Conservation (phyloP, 2,888 invertebrate genomes). For the Cerceris ruficornis region DNA sequence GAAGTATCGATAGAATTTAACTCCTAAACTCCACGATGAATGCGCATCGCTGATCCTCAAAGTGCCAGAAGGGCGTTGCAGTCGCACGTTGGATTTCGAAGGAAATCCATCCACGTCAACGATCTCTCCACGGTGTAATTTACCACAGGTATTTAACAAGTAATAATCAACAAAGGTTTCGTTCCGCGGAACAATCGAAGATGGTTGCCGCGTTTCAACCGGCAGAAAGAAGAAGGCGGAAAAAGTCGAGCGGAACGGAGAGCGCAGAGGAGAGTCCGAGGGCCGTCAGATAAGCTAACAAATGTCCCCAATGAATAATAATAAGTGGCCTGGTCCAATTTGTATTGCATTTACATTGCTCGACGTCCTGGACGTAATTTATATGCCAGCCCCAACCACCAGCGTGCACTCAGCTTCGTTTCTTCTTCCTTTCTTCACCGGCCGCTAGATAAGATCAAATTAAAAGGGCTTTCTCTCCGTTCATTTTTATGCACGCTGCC, state of each 20-base stretch:
- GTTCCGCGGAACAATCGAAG: conserved; percentile 31
- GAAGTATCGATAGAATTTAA: too few species aligned
- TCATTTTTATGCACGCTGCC: conserved; percentile 26
- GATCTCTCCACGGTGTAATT: conserved; percentile 3
- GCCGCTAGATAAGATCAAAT: conserved; percentile 72
- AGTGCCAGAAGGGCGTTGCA: too few species aligned
- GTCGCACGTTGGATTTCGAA: not conserved
- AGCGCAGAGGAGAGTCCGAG: conserved; percentile 35
- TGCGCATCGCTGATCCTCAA: too few species aligned
- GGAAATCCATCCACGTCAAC: not conserved
- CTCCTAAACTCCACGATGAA: too few species aligned
- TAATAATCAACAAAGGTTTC: conserved; percentile 44
- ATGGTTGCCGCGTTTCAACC: conserved; percentile 2
- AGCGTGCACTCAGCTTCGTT: conserved; percentile 19
- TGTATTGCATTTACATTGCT: conserved; percentile 76
- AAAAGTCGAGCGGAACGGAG: conserved; percentile 36
- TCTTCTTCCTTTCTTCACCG: conserved; percentile 57
- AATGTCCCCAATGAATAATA: conserved; percentile 79
- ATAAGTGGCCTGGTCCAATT: conserved; percentile 76
- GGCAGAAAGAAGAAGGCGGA: conserved; percentile 13
- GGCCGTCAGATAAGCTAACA: conserved; percentile 77
- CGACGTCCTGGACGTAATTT: conserved; percentile 71
- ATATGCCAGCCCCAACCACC: conserved; percentile 59
- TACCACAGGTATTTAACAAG: conserved; percentile 43
- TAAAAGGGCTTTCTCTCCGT: conserved; percentile 62